Percentiles rank a stretch among this genome's conserved stretches.
These are phyloP conservation scores for Pangasius krempfi DNA, from an alignment of 2,797 vertebrate species.

Conservation along the genomic window DNA sequence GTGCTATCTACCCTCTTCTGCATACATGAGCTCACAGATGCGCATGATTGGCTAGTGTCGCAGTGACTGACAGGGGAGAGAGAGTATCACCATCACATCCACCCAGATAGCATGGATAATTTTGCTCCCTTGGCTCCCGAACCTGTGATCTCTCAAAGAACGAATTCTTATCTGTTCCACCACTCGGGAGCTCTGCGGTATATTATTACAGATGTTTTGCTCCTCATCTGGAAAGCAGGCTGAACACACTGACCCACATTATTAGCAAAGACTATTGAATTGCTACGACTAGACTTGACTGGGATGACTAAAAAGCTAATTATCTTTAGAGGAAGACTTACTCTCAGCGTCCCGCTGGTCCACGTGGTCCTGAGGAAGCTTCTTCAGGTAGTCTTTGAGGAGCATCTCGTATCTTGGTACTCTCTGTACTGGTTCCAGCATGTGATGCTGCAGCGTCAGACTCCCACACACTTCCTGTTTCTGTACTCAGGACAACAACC, in stretches of 20 bases:
- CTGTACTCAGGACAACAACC: conserved; percentile 67
- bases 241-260: neutral
- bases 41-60: neutral
- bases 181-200: neutral
- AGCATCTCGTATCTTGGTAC: conserved; percentile 98
- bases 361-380: conserved; percentile 86
- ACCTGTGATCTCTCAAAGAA: neutral
- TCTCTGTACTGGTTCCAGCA: conserved; percentile 96
- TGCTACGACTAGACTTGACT: neutral
- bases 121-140: neutral
- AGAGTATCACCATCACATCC: neutral
- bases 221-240: neutral
- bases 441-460: conserved; percentile 96
- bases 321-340: conserved; percentile 64
- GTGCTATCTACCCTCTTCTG: neutral
- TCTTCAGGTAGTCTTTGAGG: conserved; percentile 96
- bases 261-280: neutral
- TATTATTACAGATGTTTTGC: neutral
- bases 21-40: too few species aligned
- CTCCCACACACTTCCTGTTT: conserved; percentile 87
- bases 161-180: neutral
- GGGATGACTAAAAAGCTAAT: neutral
- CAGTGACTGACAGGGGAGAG: neutral
- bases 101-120: neutral
- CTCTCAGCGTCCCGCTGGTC: conserved; percentile 92